These are phyloP conservation scores for Papilio glaucus DNA, from an alignment of 1,140 invertebrate species.

Conservation along the genomic window DNA sequence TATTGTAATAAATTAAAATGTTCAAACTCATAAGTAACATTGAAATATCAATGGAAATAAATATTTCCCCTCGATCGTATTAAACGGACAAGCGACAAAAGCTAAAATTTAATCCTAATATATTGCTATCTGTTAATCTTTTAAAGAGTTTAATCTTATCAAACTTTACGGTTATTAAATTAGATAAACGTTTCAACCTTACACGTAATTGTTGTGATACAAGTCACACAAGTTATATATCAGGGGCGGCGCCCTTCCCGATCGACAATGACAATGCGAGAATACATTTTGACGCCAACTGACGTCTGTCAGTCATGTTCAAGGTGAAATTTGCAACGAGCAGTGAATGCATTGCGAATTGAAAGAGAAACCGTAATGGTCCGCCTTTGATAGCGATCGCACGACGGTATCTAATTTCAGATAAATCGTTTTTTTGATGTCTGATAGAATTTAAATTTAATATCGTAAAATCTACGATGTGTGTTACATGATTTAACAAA, in stretches of 20 bases:
- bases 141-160: constrained; percentile 6
- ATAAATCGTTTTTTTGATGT: neutral
- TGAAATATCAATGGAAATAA: too few relatives aligned
- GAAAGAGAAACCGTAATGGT: neutral
- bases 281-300: constrained; percentile 49
- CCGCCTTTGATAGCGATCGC: neutral
- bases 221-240: constrained; percentile 37
- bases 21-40: too few relatives aligned
- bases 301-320: constrained; percentile 47
- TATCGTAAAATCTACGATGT: too few relatives aligned
- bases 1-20: too few relatives aligned
- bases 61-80: too few relatives aligned
- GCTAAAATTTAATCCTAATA: neutral
- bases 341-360: constrained; percentile 44
- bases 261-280: constrained; percentile 48
- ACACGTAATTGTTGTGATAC: constrained; percentile 53
- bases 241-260: constrained; percentile 47
- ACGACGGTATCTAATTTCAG: constrained; percentile 25
- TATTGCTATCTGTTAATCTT: neutral
- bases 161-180: constrained; percentile 43
- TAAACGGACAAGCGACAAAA: neutral
- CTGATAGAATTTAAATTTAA: too few relatives aligned
- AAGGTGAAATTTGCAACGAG: constrained; percentile 46
- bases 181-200: constrained; percentile 50
- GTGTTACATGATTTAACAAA: too few relatives aligned